A percentile compares a stretch with the other conserved stretches of the same genome.
Conservation (phyloP, 1,140 invertebrate species). For the Drosophila funebris region DNA sequence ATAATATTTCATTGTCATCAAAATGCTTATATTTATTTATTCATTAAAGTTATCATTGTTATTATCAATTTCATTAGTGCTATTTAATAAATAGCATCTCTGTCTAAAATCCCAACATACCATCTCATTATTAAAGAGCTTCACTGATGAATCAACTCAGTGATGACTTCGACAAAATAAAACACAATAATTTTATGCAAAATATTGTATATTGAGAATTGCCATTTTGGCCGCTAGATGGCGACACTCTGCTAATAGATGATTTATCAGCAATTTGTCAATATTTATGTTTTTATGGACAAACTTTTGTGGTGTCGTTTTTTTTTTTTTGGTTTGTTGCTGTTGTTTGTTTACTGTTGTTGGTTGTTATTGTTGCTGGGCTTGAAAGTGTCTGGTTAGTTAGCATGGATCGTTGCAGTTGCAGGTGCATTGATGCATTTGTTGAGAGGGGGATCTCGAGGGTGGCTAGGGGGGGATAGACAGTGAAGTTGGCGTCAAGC, state of each 20-base stretch:
- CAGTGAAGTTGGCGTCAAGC: slow-evolving; percentile 37
- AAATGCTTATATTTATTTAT: too few relatives aligned
- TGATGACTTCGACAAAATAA: too few relatives aligned
- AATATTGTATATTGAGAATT: background rate
- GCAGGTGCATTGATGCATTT: slow-evolving; percentile 40
- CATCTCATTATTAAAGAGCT: too few relatives aligned
- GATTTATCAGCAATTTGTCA: slow-evolving; percentile 43
- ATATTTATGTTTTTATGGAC: slow-evolving; percentile 22
- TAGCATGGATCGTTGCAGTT: slow-evolving; percentile 23
- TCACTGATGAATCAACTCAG: too few relatives aligned
- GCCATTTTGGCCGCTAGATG: slow-evolving; percentile 13
- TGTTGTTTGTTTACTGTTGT: slow-evolving; percentile 1
- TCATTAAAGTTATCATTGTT: too few relatives aligned
- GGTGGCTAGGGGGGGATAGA: background rate
- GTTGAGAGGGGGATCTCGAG: background rate
- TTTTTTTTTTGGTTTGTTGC: background rate
- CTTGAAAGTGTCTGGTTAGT: slow-evolving; percentile 23
- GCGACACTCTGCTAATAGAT: slow-evolving; percentile 25
- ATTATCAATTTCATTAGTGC: too few relatives aligned
- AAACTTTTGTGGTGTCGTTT: background rate
- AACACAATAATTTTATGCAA: too few relatives aligned
- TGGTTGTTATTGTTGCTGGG: background rate
- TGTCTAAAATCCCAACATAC: too few relatives aligned
- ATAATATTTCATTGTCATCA: too few relatives aligned
- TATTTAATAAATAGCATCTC: too few relatives aligned